These are phyloP conservation scores for Leucophenga varia DNA, from an alignment of 1,140 invertebrate species.

Conservation along the genomic window DNA sequence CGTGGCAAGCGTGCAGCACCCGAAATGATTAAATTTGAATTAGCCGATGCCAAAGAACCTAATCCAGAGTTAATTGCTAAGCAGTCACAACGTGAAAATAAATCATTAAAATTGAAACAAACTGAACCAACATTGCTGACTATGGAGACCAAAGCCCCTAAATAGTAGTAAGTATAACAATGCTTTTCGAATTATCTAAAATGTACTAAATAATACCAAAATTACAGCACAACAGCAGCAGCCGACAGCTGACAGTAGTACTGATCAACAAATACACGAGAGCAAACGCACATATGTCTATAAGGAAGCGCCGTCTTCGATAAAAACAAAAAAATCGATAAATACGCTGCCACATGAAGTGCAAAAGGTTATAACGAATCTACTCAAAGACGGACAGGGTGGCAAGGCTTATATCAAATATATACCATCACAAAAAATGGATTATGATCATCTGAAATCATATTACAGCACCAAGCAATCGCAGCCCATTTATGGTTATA, in stretches of 20 bases:
- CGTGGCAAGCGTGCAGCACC: constrained; percentile 28
- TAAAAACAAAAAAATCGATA: constrained; percentile 32
- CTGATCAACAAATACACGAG: no score
- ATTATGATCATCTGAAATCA: constrained; percentile 28
- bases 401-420: constrained; percentile 48
- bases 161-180: no score
- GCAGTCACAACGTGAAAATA: no score
- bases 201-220: no score
- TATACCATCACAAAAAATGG: constrained; percentile 32
- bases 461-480: constrained; percentile 23
- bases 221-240: no score
- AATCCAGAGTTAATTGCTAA: constrained; percentile 8
- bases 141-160: constrained; percentile 25
- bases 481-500: constrained; percentile 16
- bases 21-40: constrained; percentile 47
- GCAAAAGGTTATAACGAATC: constrained; percentile 42
- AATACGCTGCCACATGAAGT: constrained; percentile 38
- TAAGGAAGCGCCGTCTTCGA: constrained; percentile 28
- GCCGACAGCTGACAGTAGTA: no score
- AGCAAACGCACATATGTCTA: constrained; percentile 38
- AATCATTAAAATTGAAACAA: no score
- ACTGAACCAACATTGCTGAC: constrained; percentile 21
- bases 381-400: constrained; percentile 34
- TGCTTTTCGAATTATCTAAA: no score
- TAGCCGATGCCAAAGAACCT: constrained; percentile 39